A percentile compares a stretch with the other conserved stretches of the same genome.
phyloP scores from a whole-genome alignment of 1,140 invertebrate species.

The Dendroctonus ponderosae region DNA sequence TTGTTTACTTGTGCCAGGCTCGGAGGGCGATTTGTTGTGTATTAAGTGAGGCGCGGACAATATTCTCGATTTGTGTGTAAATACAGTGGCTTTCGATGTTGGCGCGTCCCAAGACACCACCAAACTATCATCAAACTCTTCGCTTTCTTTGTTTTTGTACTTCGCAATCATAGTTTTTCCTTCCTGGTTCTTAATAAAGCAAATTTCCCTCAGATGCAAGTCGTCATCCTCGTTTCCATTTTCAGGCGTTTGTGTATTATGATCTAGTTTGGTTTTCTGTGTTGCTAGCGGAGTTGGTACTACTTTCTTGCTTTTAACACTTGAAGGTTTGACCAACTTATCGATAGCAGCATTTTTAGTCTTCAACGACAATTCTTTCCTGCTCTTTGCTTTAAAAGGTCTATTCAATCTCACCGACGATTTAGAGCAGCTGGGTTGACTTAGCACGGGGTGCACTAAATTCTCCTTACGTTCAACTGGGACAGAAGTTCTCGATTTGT shows the following conservation, averaged over 20 bases:
- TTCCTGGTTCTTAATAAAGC: constrained; percentile 43
- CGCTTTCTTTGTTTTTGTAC: constrained; percentile 39
- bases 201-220: constrained; percentile 43
- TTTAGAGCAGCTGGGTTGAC: constrained; percentile 43
- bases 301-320: constrained; percentile 21
- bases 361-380: constrained; percentile 37
- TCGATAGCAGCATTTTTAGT: constrained; percentile 36
- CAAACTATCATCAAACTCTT: constrained; percentile 39
- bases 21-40: constrained; percentile 30
- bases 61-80: constrained; percentile 38
- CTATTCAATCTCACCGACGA: constrained; percentile 33
- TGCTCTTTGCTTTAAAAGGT: constrained; percentile 35
- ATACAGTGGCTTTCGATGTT: constrained; percentile 39
- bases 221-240: constrained; percentile 19
- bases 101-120: constrained; percentile 43
- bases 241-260: constrained; percentile 1
- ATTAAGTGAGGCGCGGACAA: constrained; percentile 17
- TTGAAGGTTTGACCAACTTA: constrained; percentile 22
- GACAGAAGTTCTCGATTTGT: constrained; percentile 27
- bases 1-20: constrained; percentile 39
- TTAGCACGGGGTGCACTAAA: constrained; percentile 22
- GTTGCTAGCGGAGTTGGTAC: constrained; percentile 14
- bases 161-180: constrained; percentile 46
- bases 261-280: constrained; percentile 25
- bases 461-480: constrained; percentile 45